Evolutionary conservation across 37 sponge, comb jelly and placozoan genomes (phyloP), one percentile per base, ranked within the genome.

Genomic region (Crambe crambe): DNA sequence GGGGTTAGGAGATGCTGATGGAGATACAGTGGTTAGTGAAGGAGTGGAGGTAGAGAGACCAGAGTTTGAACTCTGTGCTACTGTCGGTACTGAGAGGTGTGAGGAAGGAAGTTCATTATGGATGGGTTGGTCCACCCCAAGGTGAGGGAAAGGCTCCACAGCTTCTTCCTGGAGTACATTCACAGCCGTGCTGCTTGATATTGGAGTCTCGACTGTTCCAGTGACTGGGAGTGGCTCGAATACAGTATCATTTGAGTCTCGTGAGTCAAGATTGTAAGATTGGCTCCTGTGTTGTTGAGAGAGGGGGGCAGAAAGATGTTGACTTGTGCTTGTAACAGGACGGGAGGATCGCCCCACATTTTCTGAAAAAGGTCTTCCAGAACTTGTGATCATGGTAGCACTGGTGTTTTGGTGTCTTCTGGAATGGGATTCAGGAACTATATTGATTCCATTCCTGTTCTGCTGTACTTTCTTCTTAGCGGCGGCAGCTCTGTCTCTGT

Each of bases 51-150:
- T 31, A 8, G 31, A 34, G 10, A 65, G 35, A 31, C 35, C 10
- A 30, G 17, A 31, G 34, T 18, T 20, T 31, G 27, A 30, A 8
- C 12, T 26, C 35, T 65, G 66, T 60, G 61, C 5, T 2, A 31
- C 30, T 2, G 35, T 30, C 3, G 15, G 66, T 4, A 3, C 25
- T 58, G 17, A 3, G 17, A 65, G 34, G 17, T 65, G 35, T 25
- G 5, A 9, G 1, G 79, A 67, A 29, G 82, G 73, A 3, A 82
- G 65, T 12, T 82, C 82, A 60, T 82, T 82, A 25, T 37, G 54
- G 6, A 82, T 34, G 18, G 82, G 65, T 42, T 63, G 74, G 39
- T 73, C 54, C 1, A 15, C 42, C 25, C 58, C 73, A 42, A 73
- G 44, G 3, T 4, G 64, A 47, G 74, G 74, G 23, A 73, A 73